These are phyloP conservation scores for Eunapius fragilis DNA, from an alignment of 37 sponge, comb jelly and placozoan genomes.

Conservation along the genomic window DNA sequence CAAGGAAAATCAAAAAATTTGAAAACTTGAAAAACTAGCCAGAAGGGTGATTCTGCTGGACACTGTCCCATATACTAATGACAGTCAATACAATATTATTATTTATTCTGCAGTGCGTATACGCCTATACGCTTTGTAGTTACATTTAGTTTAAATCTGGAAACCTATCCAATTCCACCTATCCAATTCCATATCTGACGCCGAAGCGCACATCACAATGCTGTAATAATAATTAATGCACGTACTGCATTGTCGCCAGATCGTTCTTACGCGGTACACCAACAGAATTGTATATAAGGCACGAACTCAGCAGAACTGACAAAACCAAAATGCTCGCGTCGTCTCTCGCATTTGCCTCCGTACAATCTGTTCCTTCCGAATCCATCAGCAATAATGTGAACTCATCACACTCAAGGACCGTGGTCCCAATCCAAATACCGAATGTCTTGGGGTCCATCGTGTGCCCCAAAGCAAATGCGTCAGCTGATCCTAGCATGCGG, in stretches of 20 bases:
- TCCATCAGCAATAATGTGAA: slow-evolving; percentile 25
- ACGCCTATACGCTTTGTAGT: no score
- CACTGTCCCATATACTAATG: no score
- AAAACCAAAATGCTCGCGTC: slow-evolving; percentile 18
- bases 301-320: slow-evolving; percentile 34
- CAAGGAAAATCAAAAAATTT: no score
- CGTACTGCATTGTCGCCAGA: slow-evolving; percentile 30
- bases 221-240: no score
- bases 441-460: slow-evolving; percentile 23
- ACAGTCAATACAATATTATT: no score
- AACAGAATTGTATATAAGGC: slow-evolving; percentile 36
- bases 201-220: no score
- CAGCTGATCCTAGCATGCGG: slow-evolving; percentile 14
- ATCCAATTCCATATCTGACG: no score
- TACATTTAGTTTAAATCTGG: no score
- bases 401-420: slow-evolving; percentile 40
- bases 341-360: slow-evolving; percentile 1
- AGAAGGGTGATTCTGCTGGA: no score
- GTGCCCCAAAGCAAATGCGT: slow-evolving; percentile 32
- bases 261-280: slow-evolving; percentile 8
- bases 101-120: no score
- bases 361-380: slow-evolving; percentile 37
- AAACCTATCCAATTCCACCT: no score
- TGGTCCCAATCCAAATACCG: slow-evolving; percentile 43
- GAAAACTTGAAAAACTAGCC: no score